phyloP scores from a whole-genome alignment of 64 coral and sea anemone species.

The Porites lutea region DNA sequence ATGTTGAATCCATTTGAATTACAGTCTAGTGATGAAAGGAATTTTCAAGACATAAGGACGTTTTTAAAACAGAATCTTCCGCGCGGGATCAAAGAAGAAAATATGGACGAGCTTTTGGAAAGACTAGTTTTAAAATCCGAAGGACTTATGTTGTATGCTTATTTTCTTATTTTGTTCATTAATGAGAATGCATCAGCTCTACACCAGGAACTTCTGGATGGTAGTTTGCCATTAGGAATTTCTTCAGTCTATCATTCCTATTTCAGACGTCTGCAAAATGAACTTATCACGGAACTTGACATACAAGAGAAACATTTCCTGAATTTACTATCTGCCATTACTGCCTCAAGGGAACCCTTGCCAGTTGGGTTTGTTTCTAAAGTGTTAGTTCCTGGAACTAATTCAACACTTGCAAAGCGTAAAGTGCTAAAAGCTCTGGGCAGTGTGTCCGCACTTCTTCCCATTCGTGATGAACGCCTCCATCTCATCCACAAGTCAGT shows the following conservation, averaged over 20 bases:
- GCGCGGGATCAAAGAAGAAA: background rate
- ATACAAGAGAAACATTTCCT: conserved; percentile 7
- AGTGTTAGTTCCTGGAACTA: background rate
- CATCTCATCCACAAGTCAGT: conserved; percentile 27
- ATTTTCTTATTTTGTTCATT: background rate
- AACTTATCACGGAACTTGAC: background rate
- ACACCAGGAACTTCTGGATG: background rate
- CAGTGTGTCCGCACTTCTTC: no score
- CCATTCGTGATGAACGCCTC: background rate
- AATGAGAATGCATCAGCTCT: background rate
- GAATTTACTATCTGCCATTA: background rate
- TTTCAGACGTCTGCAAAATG: conserved; percentile 1
- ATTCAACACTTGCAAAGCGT: background rate
- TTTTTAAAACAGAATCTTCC: conserved; percentile 1
- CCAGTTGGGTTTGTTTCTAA: background rate
- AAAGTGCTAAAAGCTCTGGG: background rate
- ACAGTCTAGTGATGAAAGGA: background rate
- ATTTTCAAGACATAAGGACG: background rate
- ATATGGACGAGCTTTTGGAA: background rate
- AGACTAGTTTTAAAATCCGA: background rate
- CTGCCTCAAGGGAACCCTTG: background rate
- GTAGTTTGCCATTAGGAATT: background rate
- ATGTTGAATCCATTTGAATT: background rate
- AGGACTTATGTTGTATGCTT: conserved; percentile 3
- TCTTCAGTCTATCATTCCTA: background rate